Base-by-base conservation (phyloP, 1,140 invertebrate species). In the Conus betulinus region DNA sequence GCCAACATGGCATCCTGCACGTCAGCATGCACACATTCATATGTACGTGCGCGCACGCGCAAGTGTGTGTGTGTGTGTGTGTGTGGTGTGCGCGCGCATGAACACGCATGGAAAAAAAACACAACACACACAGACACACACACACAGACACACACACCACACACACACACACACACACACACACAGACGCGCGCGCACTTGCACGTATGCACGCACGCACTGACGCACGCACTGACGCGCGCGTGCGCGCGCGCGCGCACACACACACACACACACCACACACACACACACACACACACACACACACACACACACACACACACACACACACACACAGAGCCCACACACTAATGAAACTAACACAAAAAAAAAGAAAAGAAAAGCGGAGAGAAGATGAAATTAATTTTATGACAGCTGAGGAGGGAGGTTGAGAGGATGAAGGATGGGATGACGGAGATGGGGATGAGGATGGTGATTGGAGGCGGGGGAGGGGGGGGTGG, bases 381-480 rank as follows among this genome's bases (percentile, higher is more conserved):
- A 20, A 63, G 11, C 10, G 17, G 17, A 63, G 10, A 63, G 74
- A 78, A n/a, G n/a, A 10, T 20, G 27, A 78, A 78, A 25, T 39
- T 78, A n/a, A n/a, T 25, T 20, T 78, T 78, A 11, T n/a, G 10
- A 78, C 11, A 78, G 10, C 74, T 11, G 11, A 17, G 23, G 11
- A 25, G 23, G 11, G 10, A 78, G 11, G 27, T 1, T 17, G 15
- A 78, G n/a, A 78, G 11, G 10, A 25, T n/a, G 10, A 78, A 78
- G 74, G 11, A 23, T 78, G 10, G 10, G 10, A 78, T 23, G 74
- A 10, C 10, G 11, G 23, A n/a, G 74, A 17, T 15, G 74, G 85
- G 17, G 57, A 79, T 78, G 88, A 89, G n/a, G 87, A 85, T 13
- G 87, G 85, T 76, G 88, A 87, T 81, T 83, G 85, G 63, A 85